A percentile compares a stretch with the other conserved stretches of the same genome.
These are phyloP conservation scores for Simalia tracyae DNA, from an alignment of 2,797 vertebrate genomes.

Conservation along the genomic window DNA sequence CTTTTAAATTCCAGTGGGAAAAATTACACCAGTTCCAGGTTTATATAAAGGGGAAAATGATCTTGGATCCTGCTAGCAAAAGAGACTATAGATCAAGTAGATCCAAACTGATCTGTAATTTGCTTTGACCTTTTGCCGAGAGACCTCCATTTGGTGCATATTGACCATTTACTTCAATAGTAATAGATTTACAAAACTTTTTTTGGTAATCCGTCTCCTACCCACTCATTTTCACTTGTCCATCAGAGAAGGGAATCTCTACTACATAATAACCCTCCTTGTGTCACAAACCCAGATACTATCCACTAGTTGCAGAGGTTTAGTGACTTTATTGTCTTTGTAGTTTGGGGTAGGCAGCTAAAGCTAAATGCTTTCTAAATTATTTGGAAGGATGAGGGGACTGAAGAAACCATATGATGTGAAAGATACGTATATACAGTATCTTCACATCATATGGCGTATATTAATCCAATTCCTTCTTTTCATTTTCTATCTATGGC, in stretches of 20 bases:
- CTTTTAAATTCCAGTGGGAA: background rate
- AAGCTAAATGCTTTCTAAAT: background rate
- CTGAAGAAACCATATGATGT: background rate
- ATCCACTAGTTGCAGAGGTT: background rate
- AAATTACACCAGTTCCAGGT: background rate
- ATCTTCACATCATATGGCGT: background rate
- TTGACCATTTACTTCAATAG: no score
- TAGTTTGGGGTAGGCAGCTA: background rate
- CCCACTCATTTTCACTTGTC: no score
- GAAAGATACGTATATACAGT: background rate
- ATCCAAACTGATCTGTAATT: background rate
- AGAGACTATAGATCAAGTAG: background rate
- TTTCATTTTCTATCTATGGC: background rate
- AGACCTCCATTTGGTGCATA: background rate
- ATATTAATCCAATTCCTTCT: background rate
- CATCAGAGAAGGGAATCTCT: background rate
- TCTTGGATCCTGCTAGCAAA: background rate
- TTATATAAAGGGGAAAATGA: background rate
- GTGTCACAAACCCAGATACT: background rate
- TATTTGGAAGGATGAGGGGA: background rate
- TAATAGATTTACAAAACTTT: no score
- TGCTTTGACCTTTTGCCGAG: background rate
- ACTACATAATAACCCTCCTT: background rate
- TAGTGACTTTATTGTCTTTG: background rate
- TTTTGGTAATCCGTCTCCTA: no score